Percentiles rank a stretch among this genome's conserved stretches.
Conservation (phyloP, 2,888 invertebrate species). For the Hyalella azteca region DNA sequence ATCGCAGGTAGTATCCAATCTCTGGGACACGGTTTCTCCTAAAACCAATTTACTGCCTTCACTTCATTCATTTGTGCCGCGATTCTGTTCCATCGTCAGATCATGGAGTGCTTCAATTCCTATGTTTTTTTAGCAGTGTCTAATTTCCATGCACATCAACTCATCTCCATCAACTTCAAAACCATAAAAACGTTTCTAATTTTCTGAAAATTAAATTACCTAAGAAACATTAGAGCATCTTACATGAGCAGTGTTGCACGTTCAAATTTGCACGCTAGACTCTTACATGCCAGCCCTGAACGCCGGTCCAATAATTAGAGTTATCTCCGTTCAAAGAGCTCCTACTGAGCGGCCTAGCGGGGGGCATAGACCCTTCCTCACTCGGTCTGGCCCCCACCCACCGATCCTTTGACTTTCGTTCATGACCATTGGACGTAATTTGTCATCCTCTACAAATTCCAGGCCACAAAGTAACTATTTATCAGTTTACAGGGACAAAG, state of each 20-base stretch:
- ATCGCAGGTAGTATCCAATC: conserved; percentile 34
- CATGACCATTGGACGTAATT: neutral
- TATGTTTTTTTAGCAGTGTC: neutral
- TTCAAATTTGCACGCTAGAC: conserved; percentile 26
- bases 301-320: conserved; percentile 19
- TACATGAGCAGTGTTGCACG: conserved; percentile 28
- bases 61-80: neutral
- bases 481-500: too few species aligned
- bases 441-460: neutral
- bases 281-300: neutral
- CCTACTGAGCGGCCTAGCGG: conserved; percentile 12
- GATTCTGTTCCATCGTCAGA: neutral
- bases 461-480: too few species aligned
- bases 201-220: conserved; percentile 36
- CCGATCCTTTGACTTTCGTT: neutral
- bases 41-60: conserved; percentile 27
- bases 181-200: conserved; percentile 14
- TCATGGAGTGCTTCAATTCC: neutral
- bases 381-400: neutral
- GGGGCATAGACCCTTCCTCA: neutral
- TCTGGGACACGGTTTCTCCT: conserved; percentile 1
- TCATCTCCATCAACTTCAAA: conserved; percentile 30
- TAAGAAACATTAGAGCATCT: conserved; percentile 27
- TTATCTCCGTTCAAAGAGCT: conserved; percentile 30
- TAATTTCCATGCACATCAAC: conserved; percentile 34